A percentile compares a stretch with the other conserved stretches of the same genome.
Conservation (phyloP, 2,797 vertebrate species). For the Schizopygopsis malacanthus region DNA sequence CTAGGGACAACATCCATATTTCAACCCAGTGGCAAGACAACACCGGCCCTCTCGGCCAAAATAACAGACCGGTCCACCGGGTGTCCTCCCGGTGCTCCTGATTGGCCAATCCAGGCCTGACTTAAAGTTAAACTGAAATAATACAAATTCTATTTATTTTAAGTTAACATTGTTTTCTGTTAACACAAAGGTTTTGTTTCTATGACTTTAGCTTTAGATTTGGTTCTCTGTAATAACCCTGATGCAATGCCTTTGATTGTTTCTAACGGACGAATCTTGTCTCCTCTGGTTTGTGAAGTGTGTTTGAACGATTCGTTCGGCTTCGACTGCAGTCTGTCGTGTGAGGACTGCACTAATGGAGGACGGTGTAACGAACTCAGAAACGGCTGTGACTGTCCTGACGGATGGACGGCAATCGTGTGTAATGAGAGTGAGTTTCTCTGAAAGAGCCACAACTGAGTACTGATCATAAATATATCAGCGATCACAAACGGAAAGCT, state of each 20-base stretch:
- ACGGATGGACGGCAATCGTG: conserved; percentile 87
- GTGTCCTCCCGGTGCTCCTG: too few relatives aligned
- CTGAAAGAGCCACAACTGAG: not conserved
- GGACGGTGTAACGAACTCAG: conserved; percentile 78
- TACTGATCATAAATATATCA: not conserved
- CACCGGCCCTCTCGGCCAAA: too few relatives aligned
- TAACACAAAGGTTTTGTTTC: too few relatives aligned
- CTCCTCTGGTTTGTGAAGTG: conserved; percentile 70
- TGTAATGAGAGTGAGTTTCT: conserved; percentile 91
- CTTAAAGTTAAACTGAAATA: too few relatives aligned
- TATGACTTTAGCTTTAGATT: not conserved
- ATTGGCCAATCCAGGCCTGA: too few relatives aligned
- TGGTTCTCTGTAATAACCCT: not conserved
- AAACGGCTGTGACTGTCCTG: conserved; percentile 82
- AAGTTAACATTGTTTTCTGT: too few relatives aligned
- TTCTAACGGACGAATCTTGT: not conserved
- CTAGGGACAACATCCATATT: too few relatives aligned
- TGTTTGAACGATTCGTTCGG: conserved; percentile 91
- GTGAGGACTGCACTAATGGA: conserved; percentile 88
- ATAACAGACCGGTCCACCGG: too few relatives aligned
- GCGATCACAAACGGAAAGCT: not conserved
- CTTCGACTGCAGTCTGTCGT: conserved; percentile 90
- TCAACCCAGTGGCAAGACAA: too few relatives aligned
- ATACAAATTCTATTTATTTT: too few relatives aligned
- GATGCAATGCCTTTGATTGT: not conserved